A percentile compares a stretch with the other conserved stretches of the same genome.
These are phyloP conservation scores for Coelopa pilipes DNA, from an alignment of 2,888 invertebrate species.

Conservation along the genomic window DNA sequence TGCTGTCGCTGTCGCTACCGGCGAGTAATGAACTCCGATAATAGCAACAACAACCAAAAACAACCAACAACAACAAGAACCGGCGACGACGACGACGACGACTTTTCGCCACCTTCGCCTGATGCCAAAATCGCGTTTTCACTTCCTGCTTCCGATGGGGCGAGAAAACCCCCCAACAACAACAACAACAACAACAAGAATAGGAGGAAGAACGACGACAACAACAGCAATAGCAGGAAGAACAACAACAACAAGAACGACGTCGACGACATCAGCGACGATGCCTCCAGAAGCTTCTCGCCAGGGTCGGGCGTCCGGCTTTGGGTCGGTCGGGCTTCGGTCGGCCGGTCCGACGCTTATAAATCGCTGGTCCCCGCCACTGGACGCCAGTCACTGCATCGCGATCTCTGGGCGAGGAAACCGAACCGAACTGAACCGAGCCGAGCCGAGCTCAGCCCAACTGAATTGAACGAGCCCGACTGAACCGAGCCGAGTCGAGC, in stretches of 20 bases:
- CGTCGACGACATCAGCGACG: too few species aligned
- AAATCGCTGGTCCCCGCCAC: too few species aligned
- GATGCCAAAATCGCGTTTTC: slow-evolving; percentile 21
- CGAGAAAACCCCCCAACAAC: background rate
- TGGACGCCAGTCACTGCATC: too few species aligned
- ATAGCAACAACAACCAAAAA: background rate
- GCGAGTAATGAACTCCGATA: slow-evolving; percentile 11
- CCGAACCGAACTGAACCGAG: too few species aligned
- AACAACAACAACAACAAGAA: slow-evolving; percentile 15
- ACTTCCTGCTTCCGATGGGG: slow-evolving; percentile 22
- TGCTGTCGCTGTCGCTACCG: background rate
- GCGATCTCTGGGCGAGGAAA: too few species aligned
- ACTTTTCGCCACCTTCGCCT: background rate
- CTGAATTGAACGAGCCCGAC: too few species aligned
- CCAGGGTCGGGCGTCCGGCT: too few species aligned
- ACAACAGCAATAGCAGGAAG: slow-evolving; percentile 5
- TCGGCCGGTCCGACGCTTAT: too few species aligned
- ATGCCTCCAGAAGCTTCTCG: too few species aligned
- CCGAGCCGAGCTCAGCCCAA: too few species aligned
- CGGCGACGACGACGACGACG: background rate
- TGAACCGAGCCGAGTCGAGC: too few species aligned
- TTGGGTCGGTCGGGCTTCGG: too few species aligned
- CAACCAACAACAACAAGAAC: background rate
- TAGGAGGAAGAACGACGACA: background rate
- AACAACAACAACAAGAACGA: slow-evolving; percentile 14